These are phyloP conservation scores for Lymantria dispar DNA, from an alignment of 2,888 invertebrate species.

Conservation along the genomic window DNA sequence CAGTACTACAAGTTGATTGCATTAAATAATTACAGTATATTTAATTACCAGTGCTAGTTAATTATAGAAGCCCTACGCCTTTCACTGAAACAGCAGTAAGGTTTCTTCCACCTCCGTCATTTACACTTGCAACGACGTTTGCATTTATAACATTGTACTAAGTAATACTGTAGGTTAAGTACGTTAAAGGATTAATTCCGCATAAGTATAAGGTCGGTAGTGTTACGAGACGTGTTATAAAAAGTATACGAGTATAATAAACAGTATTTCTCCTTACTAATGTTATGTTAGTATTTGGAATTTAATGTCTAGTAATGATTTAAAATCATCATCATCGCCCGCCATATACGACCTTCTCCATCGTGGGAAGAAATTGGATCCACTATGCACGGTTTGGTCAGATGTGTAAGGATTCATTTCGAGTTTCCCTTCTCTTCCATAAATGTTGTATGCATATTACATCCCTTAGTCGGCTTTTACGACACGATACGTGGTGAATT, in stretches of 20 bases:
- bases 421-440: no score
- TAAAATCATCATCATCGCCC: no score
- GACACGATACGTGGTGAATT: no score
- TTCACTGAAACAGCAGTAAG: slow-evolving; percentile 53
- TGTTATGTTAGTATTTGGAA: no score
- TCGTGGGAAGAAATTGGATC: no score
- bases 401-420: no score
- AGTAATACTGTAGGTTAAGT: slow-evolving; percentile 26
- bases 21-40: slow-evolving; percentile 77
- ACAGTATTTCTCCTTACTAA: no score
- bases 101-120: slow-evolving; percentile 71
- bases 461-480: no score
- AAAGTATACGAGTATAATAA: neutral
- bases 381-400: no score
- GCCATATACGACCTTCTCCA: no score
- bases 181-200: slow-evolving; percentile 41
- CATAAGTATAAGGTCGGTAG: slow-evolving; percentile 23
- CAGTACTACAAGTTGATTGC: slow-evolving; percentile 52
- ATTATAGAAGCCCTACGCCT: slow-evolving; percentile 71
- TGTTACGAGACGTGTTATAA: slow-evolving; percentile 21
- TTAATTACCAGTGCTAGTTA: slow-evolving; percentile 75
- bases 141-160: slow-evolving; percentile 49
- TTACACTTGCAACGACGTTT: slow-evolving; percentile 71
- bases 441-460: no score
- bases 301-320: no score